Percentiles rank a stretch among this genome's conserved stretches.
These are phyloP conservation scores for Campoplex nolae DNA, from an alignment of 2,888 invertebrate genomes.

Conservation along the genomic window DNA sequence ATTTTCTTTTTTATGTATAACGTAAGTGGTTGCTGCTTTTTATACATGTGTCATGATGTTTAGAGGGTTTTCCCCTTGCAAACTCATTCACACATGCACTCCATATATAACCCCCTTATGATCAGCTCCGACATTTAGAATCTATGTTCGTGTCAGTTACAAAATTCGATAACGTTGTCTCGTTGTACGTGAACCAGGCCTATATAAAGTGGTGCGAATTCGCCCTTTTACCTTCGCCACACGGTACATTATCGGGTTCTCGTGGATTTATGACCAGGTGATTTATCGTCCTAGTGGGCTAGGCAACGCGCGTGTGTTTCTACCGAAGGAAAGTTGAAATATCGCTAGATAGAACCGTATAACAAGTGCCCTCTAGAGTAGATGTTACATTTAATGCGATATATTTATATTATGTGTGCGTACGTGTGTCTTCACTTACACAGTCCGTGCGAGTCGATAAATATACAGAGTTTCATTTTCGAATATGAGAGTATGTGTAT, in stretches of 20 bases:
- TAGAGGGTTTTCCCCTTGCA: constrained; percentile 12
- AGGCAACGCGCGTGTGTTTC: constrained; percentile 55
- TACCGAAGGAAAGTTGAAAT: constrained; percentile 63
- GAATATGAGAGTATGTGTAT: neutral
- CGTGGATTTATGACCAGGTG: constrained; percentile 74
- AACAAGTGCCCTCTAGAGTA: constrained; percentile 21
- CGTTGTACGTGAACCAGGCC: constrained; percentile 70
- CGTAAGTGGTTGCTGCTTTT: constrained; percentile 39
- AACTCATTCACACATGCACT: neutral
- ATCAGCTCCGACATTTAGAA: constrained; percentile 29
- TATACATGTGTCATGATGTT: constrained; percentile 37
- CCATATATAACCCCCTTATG: neutral
- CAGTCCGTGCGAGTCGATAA: neutral
- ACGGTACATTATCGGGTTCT: constrained; percentile 63
- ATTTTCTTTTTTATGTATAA: constrained; percentile 16
- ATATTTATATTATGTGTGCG: constrained; percentile 15
- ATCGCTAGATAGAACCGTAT: constrained; percentile 56
- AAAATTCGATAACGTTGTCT: constrained; percentile 62
- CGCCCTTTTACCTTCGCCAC: constrained; percentile 67
- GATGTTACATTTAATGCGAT: constrained; percentile 39
- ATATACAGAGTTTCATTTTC: neutral
- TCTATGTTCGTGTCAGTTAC: constrained; percentile 25
- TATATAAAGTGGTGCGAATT: constrained; percentile 61
- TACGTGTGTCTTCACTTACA: neutral
- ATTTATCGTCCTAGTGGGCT: constrained; percentile 72